phyloP scores from a whole-genome alignment of 1,140 invertebrate genomes.

The Aphidius gifuensis region DNA sequence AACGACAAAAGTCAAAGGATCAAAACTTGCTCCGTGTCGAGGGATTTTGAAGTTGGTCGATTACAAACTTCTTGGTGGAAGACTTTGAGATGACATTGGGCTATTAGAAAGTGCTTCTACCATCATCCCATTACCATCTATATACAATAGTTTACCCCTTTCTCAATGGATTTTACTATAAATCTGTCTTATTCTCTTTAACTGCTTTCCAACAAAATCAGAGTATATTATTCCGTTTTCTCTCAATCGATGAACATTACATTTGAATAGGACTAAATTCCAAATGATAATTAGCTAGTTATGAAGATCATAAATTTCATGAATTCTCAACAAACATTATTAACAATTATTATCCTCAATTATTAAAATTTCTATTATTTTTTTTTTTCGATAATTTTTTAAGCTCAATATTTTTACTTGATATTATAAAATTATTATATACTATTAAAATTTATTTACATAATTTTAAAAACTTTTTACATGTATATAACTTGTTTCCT shows the following conservation, averaged over 20 bases:
- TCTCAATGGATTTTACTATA: constrained; percentile 1
- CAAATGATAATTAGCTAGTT: constrained; percentile 8
- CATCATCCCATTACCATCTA: not conserved
- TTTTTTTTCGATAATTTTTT: not conserved
- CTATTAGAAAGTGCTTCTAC: constrained; percentile 13
- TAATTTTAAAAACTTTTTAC: no score
- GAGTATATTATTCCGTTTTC: not conserved
- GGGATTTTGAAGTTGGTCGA: constrained; percentile 16
- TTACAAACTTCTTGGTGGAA: constrained; percentile 11
- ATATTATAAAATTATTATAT: no score
- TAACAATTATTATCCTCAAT: no score
- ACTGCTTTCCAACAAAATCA: not conserved
- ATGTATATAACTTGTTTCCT: no score
- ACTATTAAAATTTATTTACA: no score
- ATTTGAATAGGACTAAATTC: constrained; percentile 5
- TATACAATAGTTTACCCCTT: not conserved
- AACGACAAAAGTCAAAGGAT: constrained; percentile 13
- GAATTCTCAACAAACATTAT: not conserved
- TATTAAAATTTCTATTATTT: not conserved
- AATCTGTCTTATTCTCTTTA: not conserved
- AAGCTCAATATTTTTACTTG: not conserved
- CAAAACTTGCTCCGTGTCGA: constrained; percentile 12
- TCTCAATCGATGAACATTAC: constrained; percentile 8
- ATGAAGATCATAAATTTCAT: constrained; percentile 6
- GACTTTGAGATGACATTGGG: constrained; percentile 3